Conservation (phyloP, 2,113 vertebrate species). For the Globicephala melas region DNA sequence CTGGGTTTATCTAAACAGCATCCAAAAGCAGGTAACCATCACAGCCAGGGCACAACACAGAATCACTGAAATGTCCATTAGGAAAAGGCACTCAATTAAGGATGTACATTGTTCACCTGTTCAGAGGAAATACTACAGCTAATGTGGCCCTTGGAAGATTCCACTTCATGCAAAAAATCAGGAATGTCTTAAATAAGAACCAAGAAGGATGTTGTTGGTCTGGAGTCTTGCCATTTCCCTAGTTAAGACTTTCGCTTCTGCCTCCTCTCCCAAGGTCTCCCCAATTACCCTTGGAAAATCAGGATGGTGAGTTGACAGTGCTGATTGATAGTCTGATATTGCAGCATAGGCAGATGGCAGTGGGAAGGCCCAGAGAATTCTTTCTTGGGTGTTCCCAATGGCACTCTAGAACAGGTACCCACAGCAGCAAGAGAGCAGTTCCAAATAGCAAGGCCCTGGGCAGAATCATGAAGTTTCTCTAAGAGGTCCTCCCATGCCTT, state of each 20-base stretch:
- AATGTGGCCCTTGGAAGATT: not conserved
- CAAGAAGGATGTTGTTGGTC: not conserved
- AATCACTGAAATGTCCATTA: not conserved
- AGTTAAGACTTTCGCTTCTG: not conserved
- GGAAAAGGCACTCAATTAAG: not conserved
- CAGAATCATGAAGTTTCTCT: not conserved
- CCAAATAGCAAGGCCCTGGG: not conserved
- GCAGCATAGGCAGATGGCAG: not conserved
- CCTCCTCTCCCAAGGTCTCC: not conserved
- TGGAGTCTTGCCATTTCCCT: not conserved
- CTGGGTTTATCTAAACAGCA: not conserved
- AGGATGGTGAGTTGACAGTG: not conserved
- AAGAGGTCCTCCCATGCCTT: not conserved
- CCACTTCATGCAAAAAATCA: not conserved
- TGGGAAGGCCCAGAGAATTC: not conserved
- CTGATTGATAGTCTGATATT: not conserved
- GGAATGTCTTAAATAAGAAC: not conserved
- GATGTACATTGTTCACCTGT: not conserved
- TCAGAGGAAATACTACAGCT: not conserved
- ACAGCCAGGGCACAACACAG: not conserved
- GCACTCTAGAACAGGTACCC: not conserved
- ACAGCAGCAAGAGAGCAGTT: not conserved
- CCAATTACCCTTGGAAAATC: not conserved
- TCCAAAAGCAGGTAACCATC: not conserved
- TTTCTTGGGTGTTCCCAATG: not conserved